These are phyloP conservation scores for Apodemia mormo DNA, from an alignment of 2,888 invertebrate genomes.

Conservation along the genomic window DNA sequence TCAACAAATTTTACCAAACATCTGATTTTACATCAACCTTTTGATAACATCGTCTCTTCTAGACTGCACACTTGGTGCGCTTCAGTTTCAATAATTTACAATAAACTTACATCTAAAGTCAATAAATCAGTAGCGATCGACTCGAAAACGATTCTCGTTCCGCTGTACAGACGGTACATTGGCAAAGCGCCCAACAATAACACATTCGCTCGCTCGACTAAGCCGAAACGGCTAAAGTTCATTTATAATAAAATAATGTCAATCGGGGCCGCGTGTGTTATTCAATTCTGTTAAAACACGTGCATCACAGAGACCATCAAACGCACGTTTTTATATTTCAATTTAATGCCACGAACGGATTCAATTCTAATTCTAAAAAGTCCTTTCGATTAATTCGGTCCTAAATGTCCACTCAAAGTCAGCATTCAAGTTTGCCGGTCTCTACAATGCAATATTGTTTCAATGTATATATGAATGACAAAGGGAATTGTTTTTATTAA, in stretches of 20 bases:
- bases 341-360: neutral
- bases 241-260: slow-evolving; percentile 31
- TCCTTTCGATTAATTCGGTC: too few species aligned
- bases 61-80: slow-evolving; percentile 44
- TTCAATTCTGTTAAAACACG: neutral
- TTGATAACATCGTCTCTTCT: slow-evolving; percentile 46
- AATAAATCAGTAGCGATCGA: slow-evolving; percentile 9
- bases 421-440: too few species aligned
- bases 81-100: slow-evolving; percentile 17
- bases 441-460: too few species aligned
- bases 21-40: slow-evolving; percentile 1
- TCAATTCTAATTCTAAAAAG: too few species aligned
- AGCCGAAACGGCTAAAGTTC: slow-evolving; percentile 26
- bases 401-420: too few species aligned
- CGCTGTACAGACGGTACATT: slow-evolving; percentile 15
- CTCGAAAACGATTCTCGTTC: slow-evolving; percentile 15
- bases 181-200: slow-evolving; percentile 19
- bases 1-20: slow-evolving; percentile 31
- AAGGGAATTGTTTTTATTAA: neutral
- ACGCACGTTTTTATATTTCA: neutral
- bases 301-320: neutral
- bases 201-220: slow-evolving; percentile 22
- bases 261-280: slow-evolving; percentile 27
- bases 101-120: slow-evolving; percentile 17
- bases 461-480: neutral